These are phyloP conservation scores for Ariopsis seemanni DNA, from an alignment of 2,113 vertebrate genomes.

Conservation along the genomic window DNA sequence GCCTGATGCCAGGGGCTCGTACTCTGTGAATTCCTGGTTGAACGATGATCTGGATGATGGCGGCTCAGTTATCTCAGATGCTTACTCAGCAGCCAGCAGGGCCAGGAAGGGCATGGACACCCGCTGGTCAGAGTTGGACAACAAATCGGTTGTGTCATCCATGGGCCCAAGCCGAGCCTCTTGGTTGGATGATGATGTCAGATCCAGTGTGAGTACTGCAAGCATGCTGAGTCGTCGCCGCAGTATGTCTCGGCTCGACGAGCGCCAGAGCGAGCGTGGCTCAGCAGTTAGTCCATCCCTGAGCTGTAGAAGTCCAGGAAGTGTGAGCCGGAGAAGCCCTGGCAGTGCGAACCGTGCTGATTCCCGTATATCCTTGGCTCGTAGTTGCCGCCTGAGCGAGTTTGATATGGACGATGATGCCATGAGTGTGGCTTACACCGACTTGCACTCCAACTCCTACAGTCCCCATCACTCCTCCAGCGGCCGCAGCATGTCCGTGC, in stretches of 20 bases:
- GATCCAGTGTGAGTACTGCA: conserved; percentile 79
- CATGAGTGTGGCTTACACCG: conserved; percentile 72
- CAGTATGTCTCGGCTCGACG: conserved; percentile 72
- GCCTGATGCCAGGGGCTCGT: conserved; percentile 57
- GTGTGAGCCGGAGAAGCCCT: conserved; percentile 68
- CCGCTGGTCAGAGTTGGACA: conserved; percentile 81
- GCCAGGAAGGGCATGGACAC: conserved; percentile 80
- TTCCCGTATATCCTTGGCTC: conserved; percentile 77
- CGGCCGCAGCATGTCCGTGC: conserved; percentile 88
- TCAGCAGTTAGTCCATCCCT: conserved; percentile 70
- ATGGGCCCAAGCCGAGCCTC: conserved; percentile 77
- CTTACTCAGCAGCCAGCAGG: conserved; percentile 74
- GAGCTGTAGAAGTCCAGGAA: conserved; percentile 69
- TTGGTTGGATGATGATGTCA: conserved; percentile 74
- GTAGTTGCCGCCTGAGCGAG: conserved; percentile 79
- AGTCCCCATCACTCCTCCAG: conserved; percentile 74
- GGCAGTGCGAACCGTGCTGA: conserved; percentile 72
- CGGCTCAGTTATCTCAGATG: conserved; percentile 75
- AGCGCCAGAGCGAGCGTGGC: conserved; percentile 51
- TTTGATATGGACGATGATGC: conserved; percentile 77
- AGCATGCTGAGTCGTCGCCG: conserved; percentile 71
- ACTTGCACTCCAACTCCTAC: conserved; percentile 68
- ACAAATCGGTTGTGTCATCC: conserved; percentile 72
- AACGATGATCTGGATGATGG: conserved; percentile 64
- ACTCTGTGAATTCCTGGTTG: conserved; percentile 65